These are phyloP conservation scores for Harpegnathos saltator DNA, from an alignment of 1,140 invertebrate species.

Conservation along the genomic window DNA sequence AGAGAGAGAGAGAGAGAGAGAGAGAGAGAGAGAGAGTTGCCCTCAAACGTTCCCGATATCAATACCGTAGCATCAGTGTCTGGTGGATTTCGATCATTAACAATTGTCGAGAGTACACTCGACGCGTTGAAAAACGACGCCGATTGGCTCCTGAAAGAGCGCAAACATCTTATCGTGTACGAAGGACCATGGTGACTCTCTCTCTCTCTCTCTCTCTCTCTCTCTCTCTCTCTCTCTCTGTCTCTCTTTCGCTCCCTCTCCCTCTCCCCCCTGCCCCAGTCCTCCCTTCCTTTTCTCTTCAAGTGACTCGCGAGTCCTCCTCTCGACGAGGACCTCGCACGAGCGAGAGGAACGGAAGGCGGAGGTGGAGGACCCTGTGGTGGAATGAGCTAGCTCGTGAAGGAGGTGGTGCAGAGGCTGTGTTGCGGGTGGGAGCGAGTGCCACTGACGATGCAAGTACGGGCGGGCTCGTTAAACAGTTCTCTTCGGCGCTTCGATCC, in stretches of 20 bases:
- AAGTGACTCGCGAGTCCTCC: conserved; percentile 32
- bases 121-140: conserved; percentile 3
- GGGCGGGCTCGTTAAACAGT: conserved; percentile 79
- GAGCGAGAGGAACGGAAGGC: conserved; percentile 29
- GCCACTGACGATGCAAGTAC: conserved; percentile 77
- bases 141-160: conserved; percentile 38
- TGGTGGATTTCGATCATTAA: background rate
- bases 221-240: too few species aligned
- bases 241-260: too few species aligned
- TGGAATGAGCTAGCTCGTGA: conserved; percentile 23
- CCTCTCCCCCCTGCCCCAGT: too few species aligned
- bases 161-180: conserved; percentile 46
- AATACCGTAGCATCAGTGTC: background rate
- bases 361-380: conserved; percentile 51
- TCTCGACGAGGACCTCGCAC: conserved; percentile 23
- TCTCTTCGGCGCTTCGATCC: conserved; percentile 77
- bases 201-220: too few species aligned
- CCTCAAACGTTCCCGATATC: background rate
- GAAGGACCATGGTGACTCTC: conserved; percentile 46
- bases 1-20: too few species aligned
- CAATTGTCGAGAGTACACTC: background rate
- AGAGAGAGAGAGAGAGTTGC: too few species aligned
- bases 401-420: conserved; percentile 63
- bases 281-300: conserved; percentile 17
- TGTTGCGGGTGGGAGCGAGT: conserved; percentile 69